Conservation (phyloP, 2,113 vertebrate species). For the Aplodontia rufa region DNA sequence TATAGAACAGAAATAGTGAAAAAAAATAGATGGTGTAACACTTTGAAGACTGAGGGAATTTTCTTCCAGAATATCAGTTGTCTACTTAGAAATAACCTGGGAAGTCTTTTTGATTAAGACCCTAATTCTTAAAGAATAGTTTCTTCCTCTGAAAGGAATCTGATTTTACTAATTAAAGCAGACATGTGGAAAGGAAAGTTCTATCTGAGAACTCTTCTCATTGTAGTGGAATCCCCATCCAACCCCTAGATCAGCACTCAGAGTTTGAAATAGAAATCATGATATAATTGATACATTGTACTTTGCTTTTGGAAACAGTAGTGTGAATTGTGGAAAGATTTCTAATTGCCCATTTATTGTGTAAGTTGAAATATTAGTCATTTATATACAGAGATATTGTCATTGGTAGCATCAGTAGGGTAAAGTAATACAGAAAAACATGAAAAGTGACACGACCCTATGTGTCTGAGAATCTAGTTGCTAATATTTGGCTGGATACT, state of each 20-base stretch:
- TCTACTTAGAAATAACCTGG: not conserved
- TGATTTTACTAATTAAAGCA: not conserved
- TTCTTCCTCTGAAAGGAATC: slow-evolving; percentile 11
- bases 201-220: not conserved
- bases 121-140: not conserved
- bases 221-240: not conserved
- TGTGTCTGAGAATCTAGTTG: not conserved
- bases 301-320: not conserved
- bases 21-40: not conserved
- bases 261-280: slow-evolving; percentile 11
- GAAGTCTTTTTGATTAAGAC: not conserved
- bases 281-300: not conserved
- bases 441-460: not conserved
- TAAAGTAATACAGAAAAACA: not conserved
- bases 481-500: not conserved
- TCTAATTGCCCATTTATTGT: not conserved
- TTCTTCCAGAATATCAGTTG: slow-evolving; percentile 13
- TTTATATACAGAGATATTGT: not conserved
- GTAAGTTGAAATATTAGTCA: not conserved
- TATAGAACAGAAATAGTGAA: not conserved
- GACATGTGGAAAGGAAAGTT: not conserved
- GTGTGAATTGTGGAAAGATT: not conserved
- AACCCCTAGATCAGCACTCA: not conserved
- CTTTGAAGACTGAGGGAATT: not conserved
- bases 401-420: not conserved